phyloP scores from a whole-genome alignment of 2,888 invertebrate genomes.

The Caenorhabditis doughertyi region DNA sequence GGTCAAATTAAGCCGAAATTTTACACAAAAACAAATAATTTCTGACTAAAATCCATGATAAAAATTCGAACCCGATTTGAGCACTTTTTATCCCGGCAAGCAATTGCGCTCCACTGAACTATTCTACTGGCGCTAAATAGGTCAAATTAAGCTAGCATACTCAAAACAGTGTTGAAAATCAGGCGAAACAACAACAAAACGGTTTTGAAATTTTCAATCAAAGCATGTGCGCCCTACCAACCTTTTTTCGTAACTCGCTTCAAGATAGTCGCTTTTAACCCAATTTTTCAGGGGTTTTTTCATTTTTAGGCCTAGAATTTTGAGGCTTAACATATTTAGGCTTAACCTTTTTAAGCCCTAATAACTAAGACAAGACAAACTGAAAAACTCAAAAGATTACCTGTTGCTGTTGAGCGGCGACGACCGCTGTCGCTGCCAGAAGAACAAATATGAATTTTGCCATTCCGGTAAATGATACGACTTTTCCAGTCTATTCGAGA shows the following conservation, averaged over 20 bases:
- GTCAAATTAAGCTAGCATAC: too few species aligned
- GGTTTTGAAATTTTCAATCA: not conserved
- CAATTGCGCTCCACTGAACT: constrained; percentile 3
- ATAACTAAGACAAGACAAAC: not conserved
- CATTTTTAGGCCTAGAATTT: too few species aligned
- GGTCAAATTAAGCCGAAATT: too few species aligned
- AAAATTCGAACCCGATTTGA: not conserved
- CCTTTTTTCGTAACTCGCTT: not conserved
- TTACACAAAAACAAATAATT: too few species aligned
- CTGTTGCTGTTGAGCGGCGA: constrained; percentile 48
- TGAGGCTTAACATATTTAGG: not conserved
- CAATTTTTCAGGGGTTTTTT: not conserved
- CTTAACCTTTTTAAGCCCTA: not conserved
- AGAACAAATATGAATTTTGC: constrained; percentile 48
- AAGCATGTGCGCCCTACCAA: not conserved
- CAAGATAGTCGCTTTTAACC: too few species aligned
- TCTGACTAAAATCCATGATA: not conserved
- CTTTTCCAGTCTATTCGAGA: not conserved
- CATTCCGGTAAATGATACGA: constrained; percentile 55
- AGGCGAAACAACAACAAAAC: too few species aligned
- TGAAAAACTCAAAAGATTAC: not conserved
- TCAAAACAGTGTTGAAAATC: too few species aligned
- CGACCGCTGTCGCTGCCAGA: constrained; percentile 29
- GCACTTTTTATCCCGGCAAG: not conserved
- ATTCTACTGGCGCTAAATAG: too few species aligned